Evolutionary conservation across 2,113 vertebrate genomes (phyloP).

Genomic region (Eonycteris spelaea): DNA sequence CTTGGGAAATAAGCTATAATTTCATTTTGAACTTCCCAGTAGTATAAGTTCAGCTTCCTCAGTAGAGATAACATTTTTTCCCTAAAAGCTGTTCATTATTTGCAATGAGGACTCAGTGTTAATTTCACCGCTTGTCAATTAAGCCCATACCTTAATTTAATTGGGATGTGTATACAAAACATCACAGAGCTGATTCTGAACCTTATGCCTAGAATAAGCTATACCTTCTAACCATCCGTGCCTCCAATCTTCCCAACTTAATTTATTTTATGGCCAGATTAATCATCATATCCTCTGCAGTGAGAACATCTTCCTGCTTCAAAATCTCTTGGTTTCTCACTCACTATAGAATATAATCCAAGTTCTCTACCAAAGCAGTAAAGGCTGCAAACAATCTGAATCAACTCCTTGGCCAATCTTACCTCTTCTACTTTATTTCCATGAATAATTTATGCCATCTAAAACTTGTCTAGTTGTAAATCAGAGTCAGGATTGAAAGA

Average conservation of each 20-base stretch:
- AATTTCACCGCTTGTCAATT: constrained; percentile 32
- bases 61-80: neutral
- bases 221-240: neutral
- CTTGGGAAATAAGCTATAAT: constrained; percentile 15
- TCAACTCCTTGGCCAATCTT: neutral
- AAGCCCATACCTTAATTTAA: constrained; percentile 21
- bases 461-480: neutral
- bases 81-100: neutral
- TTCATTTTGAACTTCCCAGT: neutral
- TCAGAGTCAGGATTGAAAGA: neutral
- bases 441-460: neutral
- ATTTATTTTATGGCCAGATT: neutral
- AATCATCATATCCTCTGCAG: neutral
- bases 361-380: neutral
- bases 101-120: neutral
- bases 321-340: neutral
- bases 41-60: neutral
- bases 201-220: neutral
- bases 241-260: neutral
- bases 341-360: neutral
- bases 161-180: neutral
- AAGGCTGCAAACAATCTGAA: neutral
- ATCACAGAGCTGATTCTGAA: neutral
- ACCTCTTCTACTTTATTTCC: neutral
- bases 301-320: neutral